Base-by-base conservation (phyloP, 1,140 invertebrate genomes). In the Drosophila repletoides region DNA sequence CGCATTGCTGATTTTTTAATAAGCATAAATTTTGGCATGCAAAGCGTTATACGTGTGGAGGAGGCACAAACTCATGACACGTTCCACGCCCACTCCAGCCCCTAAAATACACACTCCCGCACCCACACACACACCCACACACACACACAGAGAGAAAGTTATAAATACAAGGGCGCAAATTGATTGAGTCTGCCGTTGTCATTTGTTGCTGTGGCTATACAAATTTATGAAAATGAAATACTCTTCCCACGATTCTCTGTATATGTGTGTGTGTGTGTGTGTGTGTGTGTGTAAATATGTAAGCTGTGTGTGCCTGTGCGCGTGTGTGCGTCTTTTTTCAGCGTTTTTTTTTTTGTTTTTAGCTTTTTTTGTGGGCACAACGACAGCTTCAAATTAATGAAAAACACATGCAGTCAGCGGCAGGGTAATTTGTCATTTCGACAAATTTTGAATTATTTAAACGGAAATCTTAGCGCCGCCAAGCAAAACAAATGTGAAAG, bases 401-500 rank as follows among this genome's bases (percentile, higher is more conserved):
- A 81, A 81, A 81, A 76, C 76, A 81, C 76, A 79, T 80, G 76
- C 76, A 75, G 46, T 15, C 56, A 59, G 43, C 43, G 65, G 71
- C 59, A 58, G 70, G 76, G 76, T 81, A 79, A 79, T 79, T 79
- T 79, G 76, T 80, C 76, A 80, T 81, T 80, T 81, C 76, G 76
- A 81, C 76, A 81, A 80, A 80, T 80, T 80, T 80, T 75, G 72
- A 81, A 80, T 80, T 80, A 80, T 80, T 80, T 76, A 76, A 80
- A 81, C 72, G 76, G 76, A 79, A 80, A 80, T 79, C 76, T 80
- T 79, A 71, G 64, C 71, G 71, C 65, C 74, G 17, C 10, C 19
- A 34, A 21, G 14, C 10, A 22, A 53, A 40, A 38, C 31, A 34
- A 66, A 38, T 73, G 61, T 19, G 12, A 31, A 28, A 38, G 31